Base-by-base conservation (phyloP, 2,888 invertebrate species). In the Noctua janthina region DNA sequence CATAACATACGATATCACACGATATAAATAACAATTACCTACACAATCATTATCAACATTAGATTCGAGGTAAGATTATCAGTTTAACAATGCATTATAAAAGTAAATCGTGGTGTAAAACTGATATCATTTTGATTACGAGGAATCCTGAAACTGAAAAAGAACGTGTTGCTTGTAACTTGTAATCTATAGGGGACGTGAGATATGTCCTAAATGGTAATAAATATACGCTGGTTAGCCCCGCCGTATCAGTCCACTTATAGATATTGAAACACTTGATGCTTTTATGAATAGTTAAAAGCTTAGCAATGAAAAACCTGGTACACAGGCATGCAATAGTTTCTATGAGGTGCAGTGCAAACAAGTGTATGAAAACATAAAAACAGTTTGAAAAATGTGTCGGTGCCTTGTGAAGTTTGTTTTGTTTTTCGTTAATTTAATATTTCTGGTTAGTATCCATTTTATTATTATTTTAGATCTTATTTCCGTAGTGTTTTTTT, bases 201-300 rank as follows among this genome's bases (percentile, higher is more conserved):
- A 29, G 69, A 51, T 72, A 81, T 49, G 39, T 54, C 20, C 11
- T 74, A 74, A 74, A 72, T 74, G 66, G 8, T 59, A 69, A 77
- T 76, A 74, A 62, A 73, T 76, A 64, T 7, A 49, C 39, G 43
- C 23, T 8, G 70, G 70, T 68, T 75, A 59, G 70, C 71, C 35
- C 35, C 3, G 13, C n/a, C 49, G 69, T 81, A 85, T 85, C 85
- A 74, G 23, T 72, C 35, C 62, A 76, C 84, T 84, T 43, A 29
- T 51, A 77, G 84, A 85, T 84, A 81, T 2, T n/a, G 20, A 35
- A 46, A 66, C 74, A 85, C 76, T 77, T 74, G 49, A 62, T 77
- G 35, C 62, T 43, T 35, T 74, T 67, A 69, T 76, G 81, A 76
- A 68, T 76, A 84, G 59, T 75, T 64, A 76, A 67, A 73, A 71